phyloP scores from a whole-genome alignment of 1,140 invertebrate species.

The Chlorops oryzae region DNA sequence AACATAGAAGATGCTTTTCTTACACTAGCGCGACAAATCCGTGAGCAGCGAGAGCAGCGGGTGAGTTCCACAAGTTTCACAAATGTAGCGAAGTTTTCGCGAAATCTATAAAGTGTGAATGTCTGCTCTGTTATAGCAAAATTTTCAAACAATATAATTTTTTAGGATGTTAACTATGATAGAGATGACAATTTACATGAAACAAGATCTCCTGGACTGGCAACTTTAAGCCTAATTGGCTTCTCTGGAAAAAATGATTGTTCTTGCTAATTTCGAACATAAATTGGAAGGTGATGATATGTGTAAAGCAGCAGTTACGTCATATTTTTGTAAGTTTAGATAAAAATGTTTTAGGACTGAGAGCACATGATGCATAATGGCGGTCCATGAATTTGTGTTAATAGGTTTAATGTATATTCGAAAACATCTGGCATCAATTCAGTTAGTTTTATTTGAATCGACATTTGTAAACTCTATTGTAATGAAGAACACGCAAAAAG shows the following conservation, averaged over 20 bases:
- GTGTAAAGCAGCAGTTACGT: no score
- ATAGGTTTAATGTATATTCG: no score
- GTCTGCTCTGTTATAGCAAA: background rate
- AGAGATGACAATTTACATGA: constrained; percentile 41
- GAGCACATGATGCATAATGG: no score
- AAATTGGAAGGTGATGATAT: no score
- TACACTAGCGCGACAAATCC: constrained; percentile 72
- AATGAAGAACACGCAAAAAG: no score
- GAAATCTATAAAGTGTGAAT: background rate
- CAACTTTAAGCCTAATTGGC: constrained; percentile 43
- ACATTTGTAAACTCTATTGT: no score
- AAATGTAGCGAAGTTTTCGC: background rate
- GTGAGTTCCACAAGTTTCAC: constrained; percentile 53
- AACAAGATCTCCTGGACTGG: constrained; percentile 44
- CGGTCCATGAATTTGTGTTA: no score
- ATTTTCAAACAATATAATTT: no score
- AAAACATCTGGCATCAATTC: no score
- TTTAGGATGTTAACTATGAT: constrained; percentile 46
- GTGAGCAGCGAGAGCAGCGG: constrained; percentile 68
- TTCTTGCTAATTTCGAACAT: constrained; percentile 40
- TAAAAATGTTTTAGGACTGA: no score
- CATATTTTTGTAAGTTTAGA: no score
- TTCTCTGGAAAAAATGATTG: constrained; percentile 43
- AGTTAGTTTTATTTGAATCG: no score
- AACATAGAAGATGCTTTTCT: constrained; percentile 85